Percentiles rank a stretch among this genome's conserved stretches.
Conservation (phyloP, 2,888 invertebrate genomes). For the Megastigmus dorsalis region DNA sequence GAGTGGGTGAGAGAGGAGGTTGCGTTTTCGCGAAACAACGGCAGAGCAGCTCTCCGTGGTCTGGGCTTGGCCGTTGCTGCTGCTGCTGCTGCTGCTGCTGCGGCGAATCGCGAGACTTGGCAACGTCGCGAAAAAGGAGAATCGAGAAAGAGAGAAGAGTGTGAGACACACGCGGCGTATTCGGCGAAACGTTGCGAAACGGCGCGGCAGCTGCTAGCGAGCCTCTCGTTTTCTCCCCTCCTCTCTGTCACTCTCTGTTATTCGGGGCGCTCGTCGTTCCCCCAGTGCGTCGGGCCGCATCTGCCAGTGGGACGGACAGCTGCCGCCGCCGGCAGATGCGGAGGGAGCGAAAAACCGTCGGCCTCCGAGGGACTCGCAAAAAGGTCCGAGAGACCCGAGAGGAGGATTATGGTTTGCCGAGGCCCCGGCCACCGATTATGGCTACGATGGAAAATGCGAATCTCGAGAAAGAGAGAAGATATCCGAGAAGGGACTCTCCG, state of each 20-base stretch:
- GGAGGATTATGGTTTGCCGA: too few species aligned
- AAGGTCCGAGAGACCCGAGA: not conserved
- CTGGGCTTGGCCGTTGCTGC: too few species aligned
- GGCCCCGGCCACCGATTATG: too few species aligned
- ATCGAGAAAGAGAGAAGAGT: not conserved
- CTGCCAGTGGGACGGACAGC: constrained; percentile 60
- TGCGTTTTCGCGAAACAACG: too few species aligned
- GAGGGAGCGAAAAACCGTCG: constrained; percentile 55
- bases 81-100: too few species aligned
- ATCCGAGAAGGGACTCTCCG: not conserved
- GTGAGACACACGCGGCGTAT: too few species aligned
- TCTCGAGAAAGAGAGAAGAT: too few species aligned
- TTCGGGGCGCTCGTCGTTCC: constrained; percentile 55
- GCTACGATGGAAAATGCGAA: too few species aligned
- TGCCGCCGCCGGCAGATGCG: constrained; percentile 66
- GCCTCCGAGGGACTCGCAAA: too few species aligned
- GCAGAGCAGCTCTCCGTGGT: too few species aligned
- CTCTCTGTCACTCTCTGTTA: too few species aligned
- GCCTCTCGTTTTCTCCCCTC: constrained; percentile 5
- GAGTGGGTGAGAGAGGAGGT: not conserved
- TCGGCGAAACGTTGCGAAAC: not conserved
- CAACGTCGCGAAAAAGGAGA: constrained; percentile 27
- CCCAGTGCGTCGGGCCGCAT: constrained; percentile 62
- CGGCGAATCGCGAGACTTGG: constrained; percentile 13
- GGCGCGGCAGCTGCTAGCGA: not conserved